Conservation (phyloP, 2,888 invertebrate species). For the Coelopa pilipes region DNA sequence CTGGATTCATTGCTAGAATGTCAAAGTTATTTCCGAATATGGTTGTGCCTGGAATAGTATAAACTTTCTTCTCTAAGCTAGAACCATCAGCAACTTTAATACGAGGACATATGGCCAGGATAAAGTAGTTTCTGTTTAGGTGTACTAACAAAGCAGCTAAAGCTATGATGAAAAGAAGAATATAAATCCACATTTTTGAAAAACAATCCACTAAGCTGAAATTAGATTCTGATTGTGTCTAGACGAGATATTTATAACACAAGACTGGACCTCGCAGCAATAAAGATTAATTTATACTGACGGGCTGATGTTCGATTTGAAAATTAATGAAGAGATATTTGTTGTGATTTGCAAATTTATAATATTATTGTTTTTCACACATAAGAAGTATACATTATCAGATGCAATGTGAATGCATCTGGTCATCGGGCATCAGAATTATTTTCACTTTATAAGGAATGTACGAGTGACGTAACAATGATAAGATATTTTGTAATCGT, state of each 20-base stretch:
- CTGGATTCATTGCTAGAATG: conserved; percentile 51
- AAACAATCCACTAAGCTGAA: not conserved
- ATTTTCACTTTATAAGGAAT: too few relatives aligned
- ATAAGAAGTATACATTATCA: too few relatives aligned
- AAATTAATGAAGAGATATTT: too few relatives aligned
- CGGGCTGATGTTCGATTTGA: too few relatives aligned
- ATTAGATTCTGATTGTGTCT: not conserved
- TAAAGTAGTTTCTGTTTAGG: conserved; percentile 53
- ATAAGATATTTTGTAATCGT: too few relatives aligned
- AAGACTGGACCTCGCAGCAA: not conserved
- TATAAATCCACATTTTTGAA: conserved; percentile 40
- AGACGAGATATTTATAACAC: not conserved
- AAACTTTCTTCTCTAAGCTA: conserved; percentile 50
- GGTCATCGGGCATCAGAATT: too few relatives aligned
- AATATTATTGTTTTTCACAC: too few relatives aligned
- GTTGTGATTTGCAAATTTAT: too few relatives aligned
- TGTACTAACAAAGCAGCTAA: conserved; percentile 28
- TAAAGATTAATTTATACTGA: too few relatives aligned
- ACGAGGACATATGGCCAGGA: conserved; percentile 51
- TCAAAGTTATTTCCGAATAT: conserved; percentile 61
- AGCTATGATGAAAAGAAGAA: conserved; percentile 26
- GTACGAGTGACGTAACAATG: too few relatives aligned
- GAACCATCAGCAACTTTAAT: conserved; percentile 56
- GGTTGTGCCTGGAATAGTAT: conserved; percentile 52
- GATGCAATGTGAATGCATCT: too few relatives aligned